Evolutionary conservation across 2,797 vertebrate genomes (phyloP).

Genomic region (Sebastiscus tertius): DNA sequence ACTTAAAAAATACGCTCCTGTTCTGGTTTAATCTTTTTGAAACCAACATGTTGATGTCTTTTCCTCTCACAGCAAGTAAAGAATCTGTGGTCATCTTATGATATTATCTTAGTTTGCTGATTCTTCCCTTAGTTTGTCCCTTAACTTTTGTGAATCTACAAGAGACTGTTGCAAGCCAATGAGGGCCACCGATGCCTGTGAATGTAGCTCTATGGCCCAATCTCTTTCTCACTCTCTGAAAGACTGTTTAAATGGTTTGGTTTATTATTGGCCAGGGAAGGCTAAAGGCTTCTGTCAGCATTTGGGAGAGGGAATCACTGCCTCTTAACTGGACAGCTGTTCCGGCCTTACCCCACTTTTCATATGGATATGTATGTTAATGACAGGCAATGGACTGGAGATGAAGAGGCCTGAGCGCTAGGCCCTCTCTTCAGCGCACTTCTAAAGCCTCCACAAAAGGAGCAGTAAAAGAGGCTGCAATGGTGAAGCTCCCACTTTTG

Average conservation of each 20-base stretch:
- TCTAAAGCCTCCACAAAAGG: constrained; percentile 99
- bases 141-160: constrained; percentile 84
- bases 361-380: constrained; percentile 99
- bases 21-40: not conserved
- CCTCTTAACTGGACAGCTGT: constrained; percentile 99
- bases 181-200: constrained; percentile 86
- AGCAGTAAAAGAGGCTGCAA: constrained; percentile 99
- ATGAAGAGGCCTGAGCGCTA: constrained; percentile 98
- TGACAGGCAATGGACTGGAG: constrained; percentile 99
- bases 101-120: constrained; percentile 55
- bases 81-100: not conserved
- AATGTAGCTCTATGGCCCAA: constrained; percentile 93
- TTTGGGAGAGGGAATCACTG: constrained; percentile 92
- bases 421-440: constrained; percentile 97
- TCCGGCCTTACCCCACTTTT: constrained; percentile 99
- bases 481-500: constrained; percentile 99
- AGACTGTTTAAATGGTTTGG: constrained; percentile 99
- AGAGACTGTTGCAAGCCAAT: constrained; percentile 89
- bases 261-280: constrained; percentile 98
- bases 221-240: constrained; percentile 87
- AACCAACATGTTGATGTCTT: not conserved
- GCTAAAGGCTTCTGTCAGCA: constrained; percentile 99
- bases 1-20: not conserved
- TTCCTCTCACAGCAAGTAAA: not conserved
- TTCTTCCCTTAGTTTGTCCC: constrained; percentile 52